phyloP scores from a whole-genome alignment of 2,888 invertebrate genomes.

The Alsophila aescularia region DNA sequence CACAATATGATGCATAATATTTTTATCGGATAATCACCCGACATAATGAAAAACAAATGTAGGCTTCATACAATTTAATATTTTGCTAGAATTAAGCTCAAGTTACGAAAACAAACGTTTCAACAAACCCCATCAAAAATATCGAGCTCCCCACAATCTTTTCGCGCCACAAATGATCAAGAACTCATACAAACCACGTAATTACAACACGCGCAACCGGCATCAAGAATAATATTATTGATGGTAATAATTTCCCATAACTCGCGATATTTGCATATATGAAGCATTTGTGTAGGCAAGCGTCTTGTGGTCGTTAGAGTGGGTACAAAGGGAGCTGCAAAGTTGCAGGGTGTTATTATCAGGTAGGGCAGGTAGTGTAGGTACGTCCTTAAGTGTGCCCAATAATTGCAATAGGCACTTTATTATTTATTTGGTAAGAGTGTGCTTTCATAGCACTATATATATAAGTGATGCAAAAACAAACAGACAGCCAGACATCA shows the following conservation, averaged over 20 bases:
- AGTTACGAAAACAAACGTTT: not conserved
- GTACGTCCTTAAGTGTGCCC: too few relatives aligned
- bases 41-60: too few relatives aligned
- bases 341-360: not conserved
- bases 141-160: not conserved
- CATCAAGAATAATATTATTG: conserved; percentile 20
- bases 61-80: too few relatives aligned
- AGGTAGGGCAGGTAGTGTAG: not conserved
- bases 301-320: conserved; percentile 9
- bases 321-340: not conserved
- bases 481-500: too few relatives aligned
- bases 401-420: too few relatives aligned
- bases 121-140: not conserved
- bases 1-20: too few relatives aligned
- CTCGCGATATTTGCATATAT: conserved; percentile 33
- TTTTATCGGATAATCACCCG: too few relatives aligned
- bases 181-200: not conserved
- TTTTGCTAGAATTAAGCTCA: not conserved
- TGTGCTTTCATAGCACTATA: too few relatives aligned
- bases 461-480: too few relatives aligned
- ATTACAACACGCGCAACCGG: conserved; percentile 1
- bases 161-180: not conserved
- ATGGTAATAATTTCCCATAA: conserved; percentile 32
- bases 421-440: too few relatives aligned
- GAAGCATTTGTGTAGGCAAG: conserved; percentile 21